These are phyloP conservation scores for Rhynchomys soricoides DNA, from an alignment of 2,113 vertebrate genomes.

Conservation along the genomic window DNA sequence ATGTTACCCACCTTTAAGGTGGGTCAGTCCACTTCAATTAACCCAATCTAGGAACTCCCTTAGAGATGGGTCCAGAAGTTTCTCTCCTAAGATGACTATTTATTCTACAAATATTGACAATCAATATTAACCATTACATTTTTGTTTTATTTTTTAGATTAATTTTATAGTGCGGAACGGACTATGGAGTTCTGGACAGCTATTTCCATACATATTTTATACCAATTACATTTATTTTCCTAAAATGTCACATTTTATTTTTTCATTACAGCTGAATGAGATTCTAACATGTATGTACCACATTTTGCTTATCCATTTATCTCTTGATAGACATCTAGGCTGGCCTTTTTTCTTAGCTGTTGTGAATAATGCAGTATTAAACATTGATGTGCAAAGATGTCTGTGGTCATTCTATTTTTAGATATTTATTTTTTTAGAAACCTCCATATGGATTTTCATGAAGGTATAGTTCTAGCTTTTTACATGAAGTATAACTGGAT, in stretches of 20 bases:
- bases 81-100: neutral
- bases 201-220: neutral
- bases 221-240: neutral
- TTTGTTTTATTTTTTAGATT: neutral
- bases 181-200: neutral
- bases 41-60: neutral
- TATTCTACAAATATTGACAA: neutral
- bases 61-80: no score
- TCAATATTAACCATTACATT: neutral
- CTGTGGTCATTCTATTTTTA: neutral
- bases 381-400: neutral
- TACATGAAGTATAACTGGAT: neutral
- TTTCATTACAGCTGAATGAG: neutral
- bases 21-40: neutral
- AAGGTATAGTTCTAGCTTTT: neutral
- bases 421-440: neutral
- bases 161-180: neutral
- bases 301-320: neutral
- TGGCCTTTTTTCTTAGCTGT: neutral
- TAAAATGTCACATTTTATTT: neutral
- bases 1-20: neutral
- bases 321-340: neutral
- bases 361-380: neutral
- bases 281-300: neutral
- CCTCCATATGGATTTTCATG: neutral